Base-by-base conservation (phyloP, 2,113 vertebrate species). In the Atractosteus spatula region DNA sequence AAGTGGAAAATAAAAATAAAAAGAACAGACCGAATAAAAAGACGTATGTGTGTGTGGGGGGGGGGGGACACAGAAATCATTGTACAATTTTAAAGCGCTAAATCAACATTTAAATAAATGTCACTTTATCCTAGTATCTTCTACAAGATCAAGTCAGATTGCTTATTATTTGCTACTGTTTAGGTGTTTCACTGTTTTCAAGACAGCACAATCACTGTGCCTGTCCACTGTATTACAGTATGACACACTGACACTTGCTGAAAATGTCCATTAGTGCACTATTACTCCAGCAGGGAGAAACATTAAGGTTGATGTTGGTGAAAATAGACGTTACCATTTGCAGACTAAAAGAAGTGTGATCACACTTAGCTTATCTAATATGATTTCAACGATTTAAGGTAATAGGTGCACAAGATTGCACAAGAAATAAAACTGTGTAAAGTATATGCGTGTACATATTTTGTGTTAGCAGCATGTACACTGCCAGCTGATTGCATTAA, bases 301-400 rank as follows among this genome's bases (percentile, higher is more conserved):
- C 13, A 59, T 5, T 13, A 59, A 16, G 14, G 57, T 2, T 13
- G 13, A 8, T n/a, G 10, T n/a, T n/a, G 10, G 14, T 13, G n/a
- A 59, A 59, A 59, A 13, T 29, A 29, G 57, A 59, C 4, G 57
- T 16, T 3, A 4, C 57, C 47, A 10, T 59, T 59, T 59, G 14
- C 12, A 13, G 5, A 59, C 14, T 51, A 5, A 51, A 51, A 7
- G 10, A 29, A 51, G 29, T 16, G 29, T 68, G 45, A 68, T 29
- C 29, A 55, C 29, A 47, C 10, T 17, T 54, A 68, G 66, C 66
- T 68, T 68, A 68, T 68, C 12, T 16, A 68, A 54, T 68, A 68
- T 8, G 5, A 10, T 51, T 10, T 7, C 10, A 51, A 51, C 5
- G 47, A 10, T 13, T 45, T n/a, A 51, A 67, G 65, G 47, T 17